Evolutionary conservation across 2,888 invertebrate species (phyloP), one percentile per base, ranked within the genome.

Genomic region (Andricus quercusramuli): DNA sequence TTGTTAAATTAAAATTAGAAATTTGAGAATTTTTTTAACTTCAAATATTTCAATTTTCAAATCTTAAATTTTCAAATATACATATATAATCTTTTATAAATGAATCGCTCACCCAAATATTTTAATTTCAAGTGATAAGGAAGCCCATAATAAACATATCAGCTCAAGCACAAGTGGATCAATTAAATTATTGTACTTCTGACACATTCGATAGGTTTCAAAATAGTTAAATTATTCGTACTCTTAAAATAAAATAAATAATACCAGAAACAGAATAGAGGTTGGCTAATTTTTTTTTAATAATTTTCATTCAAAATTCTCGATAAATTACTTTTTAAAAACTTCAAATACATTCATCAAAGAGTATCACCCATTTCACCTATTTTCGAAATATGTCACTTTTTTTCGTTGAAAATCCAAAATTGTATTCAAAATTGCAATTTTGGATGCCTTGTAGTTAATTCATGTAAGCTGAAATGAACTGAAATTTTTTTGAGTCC

Each of bases 141-240:
- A 47, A 68, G 44, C 25, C 17, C 25, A 44, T 25, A 68, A 29
- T 25, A 68, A 44, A 47, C 44, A 17, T 68, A 47, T 17, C 68
- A 22, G 22, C n/a, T 22, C 41, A 17, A 3, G 6, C 25, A 29
- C 68, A 67, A 41, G 41, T 67, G 47, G 22, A 47, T 47, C 17
- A 29, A 68, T 68, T 68, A 25, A 68, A 25, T 17, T 44, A 68
- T 68, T 68, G 4, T 68, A 47, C 17, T 68, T 25, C 22, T 41
- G 15, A 15, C 41, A 13, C 44, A 41, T 20, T 67, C 5, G 5
- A 32, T 41, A 41, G n/a, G 11, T 32, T 67, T 66, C n/a, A n/a
- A 66, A n/a, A 9, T 3, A 59, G 3, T 22, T 22, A 44, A 37
- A 13, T 15, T 13, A 67, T n/a, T 41, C n/a, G 15, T 3, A 44